Evolutionary conservation across 2,113 vertebrate genomes (phyloP).

Genomic region (Cyanistes caeruleus): DNA sequence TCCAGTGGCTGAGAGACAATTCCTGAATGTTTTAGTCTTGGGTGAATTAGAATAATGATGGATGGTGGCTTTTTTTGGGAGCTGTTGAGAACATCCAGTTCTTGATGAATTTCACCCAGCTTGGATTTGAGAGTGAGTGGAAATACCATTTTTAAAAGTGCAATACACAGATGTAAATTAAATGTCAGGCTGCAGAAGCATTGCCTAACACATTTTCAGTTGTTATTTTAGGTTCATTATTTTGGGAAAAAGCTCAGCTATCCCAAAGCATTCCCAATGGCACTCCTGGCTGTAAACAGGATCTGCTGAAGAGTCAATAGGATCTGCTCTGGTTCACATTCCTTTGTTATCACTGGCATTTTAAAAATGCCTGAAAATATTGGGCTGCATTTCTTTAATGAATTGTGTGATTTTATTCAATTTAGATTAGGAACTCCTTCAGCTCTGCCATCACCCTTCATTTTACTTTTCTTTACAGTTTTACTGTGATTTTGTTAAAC

Average conservation of each 20-base stretch:
- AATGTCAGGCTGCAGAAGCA: neutral
- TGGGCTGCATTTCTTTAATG: neutral
- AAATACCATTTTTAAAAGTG: neutral
- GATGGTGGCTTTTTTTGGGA: neutral
- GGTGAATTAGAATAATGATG: neutral
- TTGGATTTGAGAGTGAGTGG: neutral
- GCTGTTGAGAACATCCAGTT: slow-evolving; percentile 1
- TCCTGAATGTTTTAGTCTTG: neutral
- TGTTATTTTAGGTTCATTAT: neutral
- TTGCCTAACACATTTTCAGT: neutral
- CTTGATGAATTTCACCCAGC: neutral
- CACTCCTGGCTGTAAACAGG: neutral
- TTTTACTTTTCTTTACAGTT: neutral
- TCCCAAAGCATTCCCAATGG: neutral
- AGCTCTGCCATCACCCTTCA: neutral
- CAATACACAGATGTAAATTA: neutral
- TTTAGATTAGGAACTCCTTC: neutral
- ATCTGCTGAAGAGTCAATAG: neutral
- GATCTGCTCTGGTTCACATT: neutral
- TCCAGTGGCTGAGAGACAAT: neutral
- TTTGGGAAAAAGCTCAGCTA: neutral
- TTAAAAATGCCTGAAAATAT: neutral
- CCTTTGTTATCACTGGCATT: neutral
- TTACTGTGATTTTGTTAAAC: neutral
- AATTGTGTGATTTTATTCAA: neutral